phyloP scores from a whole-genome alignment of 2,888 invertebrate genomes.

The Dilophus febrilis region DNA sequence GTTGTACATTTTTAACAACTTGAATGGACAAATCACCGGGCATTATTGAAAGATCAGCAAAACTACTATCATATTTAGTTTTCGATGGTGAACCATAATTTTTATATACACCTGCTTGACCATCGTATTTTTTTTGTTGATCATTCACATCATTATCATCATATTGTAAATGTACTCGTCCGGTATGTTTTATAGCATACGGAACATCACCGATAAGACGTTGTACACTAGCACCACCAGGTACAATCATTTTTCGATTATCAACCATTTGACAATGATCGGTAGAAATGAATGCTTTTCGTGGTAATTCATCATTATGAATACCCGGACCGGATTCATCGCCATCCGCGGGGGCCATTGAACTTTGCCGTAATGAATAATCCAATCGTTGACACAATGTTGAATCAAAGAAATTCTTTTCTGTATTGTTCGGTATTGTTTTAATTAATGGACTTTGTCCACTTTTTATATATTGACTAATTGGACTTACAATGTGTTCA shows the following conservation, averaged over 20 bases:
- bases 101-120: conserved; percentile 2
- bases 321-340: too few species aligned
- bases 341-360: too few species aligned
- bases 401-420: conserved; percentile 6
- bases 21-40: conserved; percentile 30
- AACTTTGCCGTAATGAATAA: not conserved
- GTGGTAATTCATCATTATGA: conserved; percentile 22
- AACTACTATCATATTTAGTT: conserved; percentile 16
- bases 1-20: conserved; percentile 25
- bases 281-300: conserved; percentile 26
- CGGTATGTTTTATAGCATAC: conserved; percentile 25
- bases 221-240: conserved; percentile 24
- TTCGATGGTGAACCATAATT: conserved; percentile 3
- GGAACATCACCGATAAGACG: conserved; percentile 23
- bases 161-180: conserved; percentile 20
- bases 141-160: conserved; percentile 6
- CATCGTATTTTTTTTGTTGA: conserved; percentile 8
- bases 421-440: conserved; percentile 16
- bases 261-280: conserved; percentile 25
- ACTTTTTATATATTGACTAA: conserved; percentile 29
- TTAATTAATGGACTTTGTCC: conserved; percentile 24
- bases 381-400: not conserved
- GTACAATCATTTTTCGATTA: conserved; percentile 24
- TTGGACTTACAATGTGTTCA: conserved; percentile 28
- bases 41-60: conserved; percentile 26